Percentiles rank a stretch among this genome's conserved stretches.
Evolutionary conservation across 2,888 invertebrate genomes (phyloP).

Genomic region (Sphinx pinastri): DNA sequence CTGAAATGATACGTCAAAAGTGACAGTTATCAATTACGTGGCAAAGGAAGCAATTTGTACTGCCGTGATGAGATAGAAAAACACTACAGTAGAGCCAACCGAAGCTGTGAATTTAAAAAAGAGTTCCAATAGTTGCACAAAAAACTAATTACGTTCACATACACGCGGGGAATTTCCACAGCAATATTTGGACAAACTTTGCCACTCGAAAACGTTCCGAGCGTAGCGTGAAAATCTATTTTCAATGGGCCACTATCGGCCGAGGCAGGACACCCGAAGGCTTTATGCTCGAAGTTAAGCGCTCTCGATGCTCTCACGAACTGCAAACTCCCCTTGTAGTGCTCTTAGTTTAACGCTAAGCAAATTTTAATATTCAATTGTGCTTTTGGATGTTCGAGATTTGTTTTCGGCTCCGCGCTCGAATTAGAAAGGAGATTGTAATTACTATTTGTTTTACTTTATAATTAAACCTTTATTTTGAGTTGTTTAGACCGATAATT

Average conservation of each 20-base stretch:
- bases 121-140: not conserved
- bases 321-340: slow-evolving; percentile 66
- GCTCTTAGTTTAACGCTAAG: slow-evolving; percentile 73
- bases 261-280: slow-evolving; percentile 73
- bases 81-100: not conserved
- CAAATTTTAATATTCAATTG: slow-evolving; percentile 83
- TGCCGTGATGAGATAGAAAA: not conserved
- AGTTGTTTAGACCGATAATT: not conserved
- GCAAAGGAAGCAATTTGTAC: slow-evolving; percentile 3
- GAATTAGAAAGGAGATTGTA: slow-evolving; percentile 24
- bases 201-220: slow-evolving; percentile 63
- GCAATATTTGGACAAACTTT: slow-evolving; percentile 75
- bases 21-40: slow-evolving; percentile 23
- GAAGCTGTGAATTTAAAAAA: not conserved
- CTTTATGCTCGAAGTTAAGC: slow-evolving; percentile 76
- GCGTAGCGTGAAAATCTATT: slow-evolving; percentile 82
- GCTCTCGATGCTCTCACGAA: slow-evolving; percentile 66
- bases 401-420: slow-evolving; percentile 23
- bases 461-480: not conserved
- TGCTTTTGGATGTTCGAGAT: slow-evolving; percentile 58
- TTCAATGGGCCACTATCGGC: slow-evolving; percentile 82
- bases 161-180: slow-evolving; percentile 43
- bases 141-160: slow-evolving; percentile 40
- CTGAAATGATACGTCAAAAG: slow-evolving; percentile 6
- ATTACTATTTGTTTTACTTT: slow-evolving; percentile 8